These are phyloP conservation scores for Hyposoter didymator DNA, from an alignment of 2,888 invertebrate species.

Conservation along the genomic window DNA sequence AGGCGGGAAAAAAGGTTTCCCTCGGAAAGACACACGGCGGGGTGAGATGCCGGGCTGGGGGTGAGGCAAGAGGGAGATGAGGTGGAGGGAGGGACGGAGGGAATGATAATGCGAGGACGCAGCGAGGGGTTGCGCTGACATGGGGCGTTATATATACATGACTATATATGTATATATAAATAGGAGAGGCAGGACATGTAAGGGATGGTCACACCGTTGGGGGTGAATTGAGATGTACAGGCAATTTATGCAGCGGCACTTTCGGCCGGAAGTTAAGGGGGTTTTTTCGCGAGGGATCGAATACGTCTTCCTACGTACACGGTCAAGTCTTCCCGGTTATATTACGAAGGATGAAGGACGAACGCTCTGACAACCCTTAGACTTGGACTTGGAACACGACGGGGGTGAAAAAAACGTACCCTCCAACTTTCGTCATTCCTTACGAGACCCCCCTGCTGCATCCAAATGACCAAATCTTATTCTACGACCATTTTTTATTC, in stretches of 20 bases:
- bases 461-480: background rate
- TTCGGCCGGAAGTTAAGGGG: slow-evolving; percentile 74
- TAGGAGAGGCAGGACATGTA: slow-evolving; percentile 58
- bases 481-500: slow-evolving; percentile 28
- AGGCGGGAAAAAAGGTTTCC: slow-evolving; percentile 25
- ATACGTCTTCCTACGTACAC: background rate
- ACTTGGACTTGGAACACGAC: slow-evolving; percentile 26
- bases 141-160: slow-evolving; percentile 29
- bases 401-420: slow-evolving; percentile 17
- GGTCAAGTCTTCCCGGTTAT: slow-evolving; percentile 36
- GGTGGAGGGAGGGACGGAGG: slow-evolving; percentile 64
- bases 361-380: slow-evolving; percentile 3
- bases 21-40: slow-evolving; percentile 7
- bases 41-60: slow-evolving; percentile 35
- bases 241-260: slow-evolving; percentile 81
- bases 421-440: slow-evolving; percentile 17
- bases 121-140: slow-evolving; percentile 72
- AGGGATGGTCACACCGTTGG: slow-evolving; percentile 73
- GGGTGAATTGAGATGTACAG: slow-evolving; percentile 82
- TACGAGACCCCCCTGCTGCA: background rate
- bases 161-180: slow-evolving; percentile 7
- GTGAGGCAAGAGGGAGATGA: slow-evolving; percentile 39
- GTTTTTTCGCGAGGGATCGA: slow-evolving; percentile 28
- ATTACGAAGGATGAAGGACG: slow-evolving; percentile 17
- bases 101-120: slow-evolving; percentile 75